phyloP scores from a whole-genome alignment of 2,888 invertebrate genomes.

The Ypsolopha sequella region DNA sequence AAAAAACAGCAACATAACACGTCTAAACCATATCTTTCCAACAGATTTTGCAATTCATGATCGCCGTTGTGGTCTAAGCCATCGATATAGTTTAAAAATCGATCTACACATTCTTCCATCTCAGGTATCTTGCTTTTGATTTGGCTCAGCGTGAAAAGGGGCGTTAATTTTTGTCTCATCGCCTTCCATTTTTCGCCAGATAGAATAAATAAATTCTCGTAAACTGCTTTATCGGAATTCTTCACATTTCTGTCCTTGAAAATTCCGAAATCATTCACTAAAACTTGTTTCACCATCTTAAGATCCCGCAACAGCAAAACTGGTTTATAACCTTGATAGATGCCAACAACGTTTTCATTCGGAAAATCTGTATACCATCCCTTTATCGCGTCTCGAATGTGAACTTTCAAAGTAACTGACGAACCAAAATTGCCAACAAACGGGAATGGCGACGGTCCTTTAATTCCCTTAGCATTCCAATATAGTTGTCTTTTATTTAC shows the following conservation, averaged over 20 bases:
- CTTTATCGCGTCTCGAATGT: slow-evolving; percentile 12
- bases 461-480: slow-evolving; percentile 17
- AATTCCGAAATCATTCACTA: slow-evolving; percentile 4
- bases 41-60: neutral
- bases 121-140: slow-evolving; percentile 2
- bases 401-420: slow-evolving; percentile 10
- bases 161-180: slow-evolving; percentile 1
- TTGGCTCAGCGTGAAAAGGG: slow-evolving; percentile 1
- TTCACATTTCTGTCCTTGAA: neutral
- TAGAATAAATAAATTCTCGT: neutral
- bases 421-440: slow-evolving; percentile 20
- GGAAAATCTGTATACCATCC: slow-evolving; percentile 16
- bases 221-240: neutral
- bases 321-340: slow-evolving; percentile 14
- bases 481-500: slow-evolving; percentile 15
- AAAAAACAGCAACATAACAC: neutral
- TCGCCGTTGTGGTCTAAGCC: neutral
- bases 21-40: neutral
- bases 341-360: slow-evolving; percentile 20
- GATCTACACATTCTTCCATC: neutral
- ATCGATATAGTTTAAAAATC: neutral
- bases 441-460: slow-evolving; percentile 15
- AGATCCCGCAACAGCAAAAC: slow-evolving; percentile 15
- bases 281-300: neutral
- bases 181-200: slow-evolving; percentile 1